Conservation (phyloP, 2,797 vertebrate species). For the Coregonus suidteri region DNA sequence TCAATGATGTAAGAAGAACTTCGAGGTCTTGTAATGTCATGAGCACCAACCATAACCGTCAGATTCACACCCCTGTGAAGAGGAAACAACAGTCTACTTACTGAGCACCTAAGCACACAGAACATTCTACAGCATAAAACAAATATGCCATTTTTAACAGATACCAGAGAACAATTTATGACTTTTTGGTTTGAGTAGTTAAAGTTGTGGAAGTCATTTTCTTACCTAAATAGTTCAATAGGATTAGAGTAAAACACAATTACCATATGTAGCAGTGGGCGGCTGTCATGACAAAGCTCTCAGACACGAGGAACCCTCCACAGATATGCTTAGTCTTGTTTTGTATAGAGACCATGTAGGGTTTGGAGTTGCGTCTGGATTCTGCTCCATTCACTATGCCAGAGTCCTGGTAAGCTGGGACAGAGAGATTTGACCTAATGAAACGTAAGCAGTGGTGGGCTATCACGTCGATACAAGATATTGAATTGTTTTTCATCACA, state of each 20-base stretch:
- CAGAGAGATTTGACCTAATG: background rate
- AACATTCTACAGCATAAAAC: too few species aligned
- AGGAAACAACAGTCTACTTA: background rate
- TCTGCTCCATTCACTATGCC: conserved; percentile 31
- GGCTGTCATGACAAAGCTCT: conserved; percentile 69
- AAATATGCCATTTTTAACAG: too few species aligned
- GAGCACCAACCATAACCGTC: conserved; percentile 45
- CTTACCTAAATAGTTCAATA: background rate
- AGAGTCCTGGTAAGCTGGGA: conserved; percentile 41
- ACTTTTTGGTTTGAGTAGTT: too few species aligned
- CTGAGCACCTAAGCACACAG: background rate
- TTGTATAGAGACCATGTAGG: conserved; percentile 74
- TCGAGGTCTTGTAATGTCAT: conserved; percentile 14
- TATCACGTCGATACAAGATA: too few species aligned
- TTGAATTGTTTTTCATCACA: too few species aligned
- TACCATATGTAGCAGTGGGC: conserved; percentile 57
- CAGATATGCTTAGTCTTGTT: conserved; percentile 31
- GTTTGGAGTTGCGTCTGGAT: conserved; percentile 36
- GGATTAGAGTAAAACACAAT: background rate
- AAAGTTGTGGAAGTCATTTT: too few species aligned
- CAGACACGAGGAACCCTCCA: conserved; percentile 68
- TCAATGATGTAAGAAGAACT: background rate
- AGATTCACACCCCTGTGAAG: conserved; percentile 28
- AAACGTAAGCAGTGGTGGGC: background rate
- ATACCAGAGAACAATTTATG: background rate